These are phyloP conservation scores for Urophycis tenuis DNA, from an alignment of 2,797 vertebrate species.

Conservation along the genomic window DNA sequence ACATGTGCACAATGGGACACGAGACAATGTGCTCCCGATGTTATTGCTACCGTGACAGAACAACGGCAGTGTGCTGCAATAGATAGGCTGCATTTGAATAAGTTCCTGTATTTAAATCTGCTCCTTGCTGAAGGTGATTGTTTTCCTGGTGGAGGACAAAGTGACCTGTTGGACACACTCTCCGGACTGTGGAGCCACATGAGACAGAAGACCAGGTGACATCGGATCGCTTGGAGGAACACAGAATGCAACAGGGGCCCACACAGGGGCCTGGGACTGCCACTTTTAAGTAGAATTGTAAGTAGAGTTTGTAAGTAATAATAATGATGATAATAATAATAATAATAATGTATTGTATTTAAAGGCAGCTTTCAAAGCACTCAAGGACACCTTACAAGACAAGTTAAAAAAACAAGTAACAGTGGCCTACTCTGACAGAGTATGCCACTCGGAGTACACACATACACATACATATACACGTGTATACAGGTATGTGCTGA, in stretches of 20 bases:
- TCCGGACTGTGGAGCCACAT: neutral
- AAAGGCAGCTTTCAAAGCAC: no score
- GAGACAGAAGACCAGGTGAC: neutral
- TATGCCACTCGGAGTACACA: neutral
- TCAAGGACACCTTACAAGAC: no score
- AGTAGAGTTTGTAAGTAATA: neutral
- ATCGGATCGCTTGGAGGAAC: neutral
- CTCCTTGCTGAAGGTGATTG: neutral
- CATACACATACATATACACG: neutral
- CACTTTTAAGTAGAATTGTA: neutral
- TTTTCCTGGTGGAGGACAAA: neutral
- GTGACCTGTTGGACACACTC: neutral
- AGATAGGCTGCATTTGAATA: neutral
- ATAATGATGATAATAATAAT: no score
- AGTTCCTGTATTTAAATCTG: neutral
- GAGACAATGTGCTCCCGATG: no score
- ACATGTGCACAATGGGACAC: no score
- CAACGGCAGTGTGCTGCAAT: neutral
- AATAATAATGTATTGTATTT: no score
- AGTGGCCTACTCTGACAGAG: no score
- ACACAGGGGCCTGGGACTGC: neutral
- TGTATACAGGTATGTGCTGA: neutral
- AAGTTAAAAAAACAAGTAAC: no score
- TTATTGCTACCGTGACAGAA: neutral
- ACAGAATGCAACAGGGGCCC: neutral